Evolutionary conservation across 2,888 invertebrate species (phyloP).

Genomic region (Acrobasis consociella): DNA sequence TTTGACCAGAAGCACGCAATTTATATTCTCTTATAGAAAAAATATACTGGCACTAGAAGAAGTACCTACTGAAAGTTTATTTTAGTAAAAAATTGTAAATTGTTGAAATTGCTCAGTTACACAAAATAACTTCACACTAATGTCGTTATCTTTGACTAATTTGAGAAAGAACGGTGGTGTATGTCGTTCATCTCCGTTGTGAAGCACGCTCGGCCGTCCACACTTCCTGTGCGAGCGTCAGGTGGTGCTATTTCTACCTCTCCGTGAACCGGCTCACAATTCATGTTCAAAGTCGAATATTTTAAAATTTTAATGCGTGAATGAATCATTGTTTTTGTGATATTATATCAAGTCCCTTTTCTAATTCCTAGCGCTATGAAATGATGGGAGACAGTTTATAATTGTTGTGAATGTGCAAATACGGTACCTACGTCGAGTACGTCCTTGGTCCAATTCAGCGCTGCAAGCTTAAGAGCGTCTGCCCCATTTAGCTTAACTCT

Average conservation of each 20-base stretch:
- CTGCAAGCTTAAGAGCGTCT: slow-evolving; percentile 50
- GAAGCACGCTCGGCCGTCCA: slow-evolving; percentile 53
- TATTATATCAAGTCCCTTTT: slow-evolving; percentile 40
- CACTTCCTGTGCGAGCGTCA: slow-evolving; percentile 69
- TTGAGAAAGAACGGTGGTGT: slow-evolving; percentile 30
- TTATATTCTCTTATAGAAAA: too few species aligned
- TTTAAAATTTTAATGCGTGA: slow-evolving; percentile 48
- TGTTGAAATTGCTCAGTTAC: too few species aligned
- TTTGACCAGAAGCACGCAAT: too few species aligned
- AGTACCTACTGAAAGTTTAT: too few species aligned
- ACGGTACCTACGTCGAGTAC: background rate
- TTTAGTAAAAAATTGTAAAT: too few species aligned
- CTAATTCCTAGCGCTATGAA: background rate
- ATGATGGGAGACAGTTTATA: too few species aligned
- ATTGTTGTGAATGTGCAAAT: slow-evolving; percentile 28
- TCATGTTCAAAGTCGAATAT: slow-evolving; percentile 75
- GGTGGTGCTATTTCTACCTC: slow-evolving; percentile 73
- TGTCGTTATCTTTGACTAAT: slow-evolving; percentile 7
- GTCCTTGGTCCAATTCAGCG: slow-evolving; percentile 54
- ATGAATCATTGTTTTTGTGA: slow-evolving; percentile 38
- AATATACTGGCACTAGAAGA: too few species aligned
- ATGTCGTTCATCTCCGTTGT: slow-evolving; percentile 39
- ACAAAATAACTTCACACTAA: too few species aligned
- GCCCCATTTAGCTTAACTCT: slow-evolving; percentile 56
- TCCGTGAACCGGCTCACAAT: slow-evolving; percentile 67